Base-by-base conservation (phyloP, 2,797 vertebrate genomes). In the Hyperoplus immaculatus region DNA sequence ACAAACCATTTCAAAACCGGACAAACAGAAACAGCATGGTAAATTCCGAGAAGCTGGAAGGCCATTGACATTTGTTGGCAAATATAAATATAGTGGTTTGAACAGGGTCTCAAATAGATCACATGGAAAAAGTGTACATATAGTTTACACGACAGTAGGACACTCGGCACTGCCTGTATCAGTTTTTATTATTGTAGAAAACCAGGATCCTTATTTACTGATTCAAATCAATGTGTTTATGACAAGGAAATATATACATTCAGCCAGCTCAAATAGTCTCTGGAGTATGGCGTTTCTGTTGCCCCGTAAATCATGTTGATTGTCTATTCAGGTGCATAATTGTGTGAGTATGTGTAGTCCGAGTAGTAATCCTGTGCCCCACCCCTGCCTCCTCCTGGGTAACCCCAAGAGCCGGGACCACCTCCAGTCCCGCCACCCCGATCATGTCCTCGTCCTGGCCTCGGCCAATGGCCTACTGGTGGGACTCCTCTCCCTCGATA, bases 11-110 rank as follows among this genome's bases (percentile, higher is more conserved):
- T 92, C 82, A 89, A 90, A 95, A 90, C 78, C 49, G 54, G 88
- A 93, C 88, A 79, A 95, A 95, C 91, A 92, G 87, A 94, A 93
- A 87, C 84, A 89, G 92, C 65, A 72, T 85, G 87, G 83, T 86
- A 72, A 92, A 86, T 86, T 92, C 87, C 62, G 53, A 88, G 82
- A 91, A 90, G 78, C 87, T 90, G 93, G 92, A 95, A 95, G 94
- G 94, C 93, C 94, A 91, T 94, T 78, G 87, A 89, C 91, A 92
- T 94, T 93, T 95, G 91, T 92, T 94, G 95, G 94, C 94, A 94
- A 93, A 95, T 96, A 96, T 95, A 96, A 96, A 96, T 96, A 95
- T 95, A 96, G 95, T 96, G 95, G 95, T 96, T 93, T 94, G 95
- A 94, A 95, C 90, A 91, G 93, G 94, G 92, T 95, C 79, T 94